Evolutionary conservation across 2,113 vertebrate species (phyloP).

Genomic region (Conger conger): DNA sequence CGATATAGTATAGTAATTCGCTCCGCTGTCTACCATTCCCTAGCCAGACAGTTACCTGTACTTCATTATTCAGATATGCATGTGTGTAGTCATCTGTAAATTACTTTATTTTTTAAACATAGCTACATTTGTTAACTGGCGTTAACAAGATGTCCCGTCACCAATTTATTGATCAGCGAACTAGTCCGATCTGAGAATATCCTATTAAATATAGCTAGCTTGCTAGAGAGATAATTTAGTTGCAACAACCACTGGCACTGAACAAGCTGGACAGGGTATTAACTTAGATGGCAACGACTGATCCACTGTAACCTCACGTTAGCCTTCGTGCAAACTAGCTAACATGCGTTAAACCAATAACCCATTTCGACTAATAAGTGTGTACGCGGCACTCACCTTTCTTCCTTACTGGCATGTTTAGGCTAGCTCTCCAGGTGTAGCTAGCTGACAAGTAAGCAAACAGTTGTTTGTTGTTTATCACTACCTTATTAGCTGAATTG

Average conservation of each 20-base stretch:
- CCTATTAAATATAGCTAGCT: background rate
- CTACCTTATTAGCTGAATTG: background rate
- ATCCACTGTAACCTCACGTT: background rate
- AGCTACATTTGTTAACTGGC: too few relatives aligned
- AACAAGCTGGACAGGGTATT: too few relatives aligned
- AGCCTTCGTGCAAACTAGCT: background rate
- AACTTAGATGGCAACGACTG: too few relatives aligned
- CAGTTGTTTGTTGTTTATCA: conserved; percentile 25
- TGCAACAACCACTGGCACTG: background rate
- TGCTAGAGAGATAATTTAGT: background rate
- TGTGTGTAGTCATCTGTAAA: too few relatives aligned
- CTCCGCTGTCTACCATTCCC: too few relatives aligned
- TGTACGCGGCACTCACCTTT: conserved; percentile 77
- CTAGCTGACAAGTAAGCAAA: conserved; percentile 26
- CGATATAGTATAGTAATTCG: too few relatives aligned
- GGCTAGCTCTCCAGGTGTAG: conserved; percentile 38
- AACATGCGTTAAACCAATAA: background rate
- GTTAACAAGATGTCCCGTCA: background rate
- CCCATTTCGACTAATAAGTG: conserved; percentile 13
- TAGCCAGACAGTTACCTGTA: too few relatives aligned
- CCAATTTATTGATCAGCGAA: background rate
- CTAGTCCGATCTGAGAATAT: too few relatives aligned
- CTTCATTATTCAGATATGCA: too few relatives aligned
- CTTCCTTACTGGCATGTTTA: conserved; percentile 85
- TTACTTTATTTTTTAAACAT: too few relatives aligned